Base-by-base conservation (phyloP, 2,113 vertebrate species). In the Heterotilapia buettikoferi region DNA sequence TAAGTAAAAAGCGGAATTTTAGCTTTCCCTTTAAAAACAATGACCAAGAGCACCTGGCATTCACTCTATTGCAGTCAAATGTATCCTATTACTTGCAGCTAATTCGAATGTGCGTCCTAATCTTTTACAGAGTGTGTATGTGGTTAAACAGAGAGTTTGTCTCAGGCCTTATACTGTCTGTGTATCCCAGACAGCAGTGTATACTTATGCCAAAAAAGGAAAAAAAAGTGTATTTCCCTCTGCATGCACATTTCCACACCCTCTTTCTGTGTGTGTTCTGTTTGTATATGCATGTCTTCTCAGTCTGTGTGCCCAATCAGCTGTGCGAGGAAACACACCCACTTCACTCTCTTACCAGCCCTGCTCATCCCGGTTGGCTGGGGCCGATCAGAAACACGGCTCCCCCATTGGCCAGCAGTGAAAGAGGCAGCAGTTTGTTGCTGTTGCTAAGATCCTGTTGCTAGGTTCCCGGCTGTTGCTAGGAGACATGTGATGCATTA, bases 391-490 rank as follows among this genome's bases (percentile, higher is more conserved):
- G 94, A 47, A 91, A 89, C 52, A 2, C 18, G 1, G 82, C 18
- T 2, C 40, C 29, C 16, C 45, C 83, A 97, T 97, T 97, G 94
- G 93, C 94, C 92, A 14, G 1, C 6, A 16, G 10, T 2, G 6
- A 53, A 79, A 50, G 90, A 89, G 91, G 90, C 56, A 84, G 87
- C 82, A 59, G 84, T 57, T 95, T 83, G 84, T 92, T 88, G 96
- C 96, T 86, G 97, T 98, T 98, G 97, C 97, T 96, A 97, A 89
- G 97, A 95, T 96, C 93, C 95, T 87, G 97, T 98, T 98, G 98
- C 97, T 97, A 98, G 94, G 97, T 94, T 94, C 92, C 82, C 52
- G 38, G 93, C 94, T 91, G 96, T 96, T 95, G 96, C 96, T 97
- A 96, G 89, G 97, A 96, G 96, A 95, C 97, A 84, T 85, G 95